phyloP scores from a whole-genome alignment of 2,888 invertebrate species.

The Spilarctia lutea region DNA sequence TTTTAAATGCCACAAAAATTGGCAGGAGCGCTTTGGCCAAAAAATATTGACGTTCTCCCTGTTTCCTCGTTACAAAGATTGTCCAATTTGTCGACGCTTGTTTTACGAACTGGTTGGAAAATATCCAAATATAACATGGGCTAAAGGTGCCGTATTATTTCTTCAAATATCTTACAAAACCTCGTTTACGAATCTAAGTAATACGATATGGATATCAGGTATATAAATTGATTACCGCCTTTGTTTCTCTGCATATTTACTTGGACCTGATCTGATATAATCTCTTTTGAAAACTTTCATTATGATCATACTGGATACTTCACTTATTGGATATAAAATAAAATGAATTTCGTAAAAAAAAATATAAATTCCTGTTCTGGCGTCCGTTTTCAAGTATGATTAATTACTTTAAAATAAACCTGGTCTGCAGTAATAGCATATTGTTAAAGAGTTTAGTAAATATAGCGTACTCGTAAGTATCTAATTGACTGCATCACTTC shows the following conservation, averaged over 20 bases:
- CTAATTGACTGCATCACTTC: background rate
- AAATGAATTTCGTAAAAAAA: no score
- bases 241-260: background rate
- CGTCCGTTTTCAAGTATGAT: no score
- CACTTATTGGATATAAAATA: background rate
- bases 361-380: background rate
- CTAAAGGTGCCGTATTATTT: background rate
- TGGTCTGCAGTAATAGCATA: background rate
- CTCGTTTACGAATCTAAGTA: background rate
- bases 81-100: conserved; percentile 15
- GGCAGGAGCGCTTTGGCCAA: conserved; percentile 17
- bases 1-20: conserved; percentile 42
- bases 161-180: background rate
- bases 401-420: background rate
- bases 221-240: background rate
- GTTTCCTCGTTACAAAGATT: conserved; percentile 13
- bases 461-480: background rate
- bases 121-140: background rate
- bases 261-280: background rate
- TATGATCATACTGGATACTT: background rate
- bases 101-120: background rate
- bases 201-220: background rate
- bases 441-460: background rate
- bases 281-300: background rate
- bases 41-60: conserved; percentile 12